A percentile compares a stretch with the other conserved stretches of the same genome.
These are phyloP conservation scores for Scaptomyza montana DNA, from an alignment of 1,140 invertebrate genomes.

Conservation along the genomic window DNA sequence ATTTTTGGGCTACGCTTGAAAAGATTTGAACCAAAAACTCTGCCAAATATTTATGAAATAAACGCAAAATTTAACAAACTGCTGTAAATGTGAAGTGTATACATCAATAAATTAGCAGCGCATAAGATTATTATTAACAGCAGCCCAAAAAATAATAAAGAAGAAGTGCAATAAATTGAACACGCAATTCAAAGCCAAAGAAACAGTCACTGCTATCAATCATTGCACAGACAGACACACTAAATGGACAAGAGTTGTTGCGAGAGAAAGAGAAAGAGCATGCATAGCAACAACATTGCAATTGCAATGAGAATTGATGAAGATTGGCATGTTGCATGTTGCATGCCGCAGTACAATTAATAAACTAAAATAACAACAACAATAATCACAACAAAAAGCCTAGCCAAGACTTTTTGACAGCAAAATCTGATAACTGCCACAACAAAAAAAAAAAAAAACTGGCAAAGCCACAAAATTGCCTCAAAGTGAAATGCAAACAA, in stretches of 20 bases:
- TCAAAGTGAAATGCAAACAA: conserved; percentile 74
- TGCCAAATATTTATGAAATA: neutral
- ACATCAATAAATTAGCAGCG: conserved; percentile 72
- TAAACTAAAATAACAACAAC: conserved; percentile 26
- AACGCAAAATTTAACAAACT: conserved; percentile 20
- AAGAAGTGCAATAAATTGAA: neutral
- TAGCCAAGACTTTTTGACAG: conserved; percentile 49
- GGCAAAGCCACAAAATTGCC: conserved; percentile 39
- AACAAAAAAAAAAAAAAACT: conserved; percentile 6
- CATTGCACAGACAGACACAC: conserved; percentile 15
- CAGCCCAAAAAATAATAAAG: conserved; percentile 6
- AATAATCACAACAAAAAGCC: conserved; percentile 26
- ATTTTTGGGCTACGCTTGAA: conserved; percentile 3
- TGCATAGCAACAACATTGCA: neutral
- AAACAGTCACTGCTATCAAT: conserved; percentile 40
- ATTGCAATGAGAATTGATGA: conserved; percentile 19
- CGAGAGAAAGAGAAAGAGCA: conserved; percentile 24
- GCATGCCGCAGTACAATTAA: conserved; percentile 69
- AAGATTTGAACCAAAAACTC: neutral
- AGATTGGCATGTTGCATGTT: conserved; percentile 58
- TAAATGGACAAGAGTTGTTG: neutral
- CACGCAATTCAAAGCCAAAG: conserved; percentile 31
- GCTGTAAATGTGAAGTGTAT: conserved; percentile 18
- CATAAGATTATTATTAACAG: conserved; percentile 67
- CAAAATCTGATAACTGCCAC: conserved; percentile 34